Evolutionary conservation across 1,140 invertebrate genomes (phyloP), one percentile per base, ranked within the genome.

Genomic region (Caenorhabditis brenneri): DNA sequence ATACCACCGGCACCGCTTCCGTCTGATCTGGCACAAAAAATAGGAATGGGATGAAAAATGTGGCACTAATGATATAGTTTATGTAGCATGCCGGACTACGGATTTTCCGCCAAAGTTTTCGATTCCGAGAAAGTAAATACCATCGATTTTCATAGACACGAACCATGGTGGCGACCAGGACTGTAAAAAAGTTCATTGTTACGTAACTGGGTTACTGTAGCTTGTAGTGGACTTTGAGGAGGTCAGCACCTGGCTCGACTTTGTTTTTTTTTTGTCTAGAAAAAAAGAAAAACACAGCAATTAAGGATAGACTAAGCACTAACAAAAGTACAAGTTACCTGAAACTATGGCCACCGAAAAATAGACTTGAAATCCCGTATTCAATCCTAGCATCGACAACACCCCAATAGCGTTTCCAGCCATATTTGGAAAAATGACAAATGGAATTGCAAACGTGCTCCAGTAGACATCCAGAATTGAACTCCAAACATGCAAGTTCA

Each of bases 331-430:
- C n/a, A n/a, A n/a, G n/a, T 29, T 16, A 65, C 58, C 29, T 15
- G 58, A 33, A 36, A 65, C 58, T 33, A 65, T 65, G 15, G 31
- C 24, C 10, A 65, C 58, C 0, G 58, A 65, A 33, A 65, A 36
- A 24, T 65, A 65, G 24, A 65, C 58, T 65, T 65, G 58, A 65
- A 36, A 65, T 36, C 58, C 31, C 4, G 58, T 65, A 65, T 65
- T n/a, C 19, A 65, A n/a, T 16, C 58, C 58, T 65, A 65, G 2
- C 29, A 33, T 36, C 19, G 58, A 65, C 16, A 65, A 65, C 6
- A 65, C 58, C 4, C 58, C 58, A 19, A 65, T 65, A 0, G 29
- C 58, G 36, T 36, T 36, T 36, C 58, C 58, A 16, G 58, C 58
- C 58, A 65, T 65, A 65, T 65, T 33, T 2, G 58, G 58, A 36